Conservation (phyloP, 2,797 vertebrate genomes). For the Dryobates pubescens region DNA sequence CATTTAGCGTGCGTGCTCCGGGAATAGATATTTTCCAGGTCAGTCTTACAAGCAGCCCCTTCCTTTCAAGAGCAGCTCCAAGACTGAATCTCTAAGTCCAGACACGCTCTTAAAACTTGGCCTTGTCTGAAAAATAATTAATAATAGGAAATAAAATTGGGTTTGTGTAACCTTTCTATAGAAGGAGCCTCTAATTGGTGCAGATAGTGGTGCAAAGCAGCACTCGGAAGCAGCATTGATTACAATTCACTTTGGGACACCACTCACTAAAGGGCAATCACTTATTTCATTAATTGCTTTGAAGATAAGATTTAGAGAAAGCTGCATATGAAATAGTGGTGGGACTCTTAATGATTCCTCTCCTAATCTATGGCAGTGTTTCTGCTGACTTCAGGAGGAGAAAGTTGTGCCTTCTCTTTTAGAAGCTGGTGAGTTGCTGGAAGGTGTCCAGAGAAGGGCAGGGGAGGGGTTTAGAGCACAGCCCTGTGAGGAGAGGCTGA, state of each 20-base stretch:
- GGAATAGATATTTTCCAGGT: slow-evolving; percentile 1
- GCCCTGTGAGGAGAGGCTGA: no score
- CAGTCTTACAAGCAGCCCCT: not conserved
- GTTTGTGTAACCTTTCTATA: slow-evolving; percentile 1
- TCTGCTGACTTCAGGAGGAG: not conserved
- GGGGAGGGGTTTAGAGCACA: no score
- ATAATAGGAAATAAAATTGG: not conserved
- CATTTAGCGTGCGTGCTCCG: not conserved
- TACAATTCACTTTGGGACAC: not conserved
- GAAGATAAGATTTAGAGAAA: slow-evolving; percentile 33
- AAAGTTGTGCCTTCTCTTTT: not conserved
- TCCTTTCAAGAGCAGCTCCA: not conserved
- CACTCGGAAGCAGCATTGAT: slow-evolving; percentile 26
- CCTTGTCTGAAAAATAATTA: not conserved
- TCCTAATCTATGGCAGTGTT: not conserved
- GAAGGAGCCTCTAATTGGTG: not conserved
- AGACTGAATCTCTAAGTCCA: not conserved
- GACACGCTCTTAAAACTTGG: not conserved
- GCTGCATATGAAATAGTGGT: slow-evolving; percentile 4
- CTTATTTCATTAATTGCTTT: slow-evolving; percentile 40
- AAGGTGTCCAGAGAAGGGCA: no score
- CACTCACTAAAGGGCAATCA: slow-evolving; percentile 2
- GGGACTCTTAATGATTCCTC: not conserved
- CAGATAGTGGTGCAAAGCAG: not conserved
- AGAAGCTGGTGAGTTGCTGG: not conserved